phyloP scores from a whole-genome alignment of 2,888 invertebrate genomes.

The Pteria penguin region DNA sequence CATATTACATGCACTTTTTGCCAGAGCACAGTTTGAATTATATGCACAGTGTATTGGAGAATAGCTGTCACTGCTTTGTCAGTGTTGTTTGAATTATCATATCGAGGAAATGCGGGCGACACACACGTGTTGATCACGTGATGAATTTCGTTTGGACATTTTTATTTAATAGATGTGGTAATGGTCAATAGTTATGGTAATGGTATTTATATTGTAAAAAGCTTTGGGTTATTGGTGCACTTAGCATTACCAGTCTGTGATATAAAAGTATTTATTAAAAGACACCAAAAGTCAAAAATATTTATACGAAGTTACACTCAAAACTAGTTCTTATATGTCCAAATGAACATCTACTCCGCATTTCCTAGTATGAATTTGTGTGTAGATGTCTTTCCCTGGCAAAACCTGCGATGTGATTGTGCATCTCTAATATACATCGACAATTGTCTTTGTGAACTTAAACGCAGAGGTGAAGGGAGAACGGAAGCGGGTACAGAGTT shows the following conservation, averaged over 20 bases:
- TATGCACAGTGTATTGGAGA: neutral
- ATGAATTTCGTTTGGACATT: neutral
- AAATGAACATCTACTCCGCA: too few species aligned
- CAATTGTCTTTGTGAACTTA: neutral
- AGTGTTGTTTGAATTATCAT: neutral
- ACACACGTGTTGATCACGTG: neutral
- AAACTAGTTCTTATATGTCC: too few species aligned
- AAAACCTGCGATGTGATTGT: neutral
- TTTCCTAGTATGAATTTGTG: too few species aligned
- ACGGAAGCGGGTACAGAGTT: neutral
- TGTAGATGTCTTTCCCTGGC: too few species aligned
- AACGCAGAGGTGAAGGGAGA: neutral
- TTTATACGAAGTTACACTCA: too few species aligned
- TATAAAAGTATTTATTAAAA: too few species aligned
- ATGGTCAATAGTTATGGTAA: neutral
- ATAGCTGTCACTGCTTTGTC: neutral
- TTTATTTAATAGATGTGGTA: neutral
- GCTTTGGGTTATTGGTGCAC: neutral
- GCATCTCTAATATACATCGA: neutral
- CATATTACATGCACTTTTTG: neutral
- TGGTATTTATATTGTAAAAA: neutral
- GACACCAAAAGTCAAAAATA: too few species aligned
- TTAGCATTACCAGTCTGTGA: neutral
- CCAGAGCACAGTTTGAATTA: neutral
- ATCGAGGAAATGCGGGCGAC: neutral